phyloP scores from a whole-genome alignment of 2,888 invertebrate species.

The Drosophila mayaguana region DNA sequence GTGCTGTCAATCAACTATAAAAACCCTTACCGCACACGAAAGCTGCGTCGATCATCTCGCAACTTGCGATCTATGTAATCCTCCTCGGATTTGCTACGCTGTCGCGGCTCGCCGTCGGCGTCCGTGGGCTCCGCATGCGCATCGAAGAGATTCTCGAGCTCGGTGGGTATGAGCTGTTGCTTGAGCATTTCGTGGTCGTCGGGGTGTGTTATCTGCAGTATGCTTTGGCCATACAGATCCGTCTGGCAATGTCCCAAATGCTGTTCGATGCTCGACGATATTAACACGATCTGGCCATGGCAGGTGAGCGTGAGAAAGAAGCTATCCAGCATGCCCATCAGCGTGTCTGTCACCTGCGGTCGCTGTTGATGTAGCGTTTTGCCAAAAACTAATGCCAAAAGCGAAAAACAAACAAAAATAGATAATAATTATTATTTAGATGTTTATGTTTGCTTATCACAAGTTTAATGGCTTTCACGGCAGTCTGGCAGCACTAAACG shows the following conservation, averaged over 20 bases:
- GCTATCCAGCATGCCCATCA: slow-evolving; percentile 90
- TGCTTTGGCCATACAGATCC: slow-evolving; percentile 92
- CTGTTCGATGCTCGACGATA: slow-evolving; percentile 93
- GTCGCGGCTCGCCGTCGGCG: slow-evolving; percentile 86
- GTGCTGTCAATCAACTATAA: no score
- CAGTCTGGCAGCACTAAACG: neutral
- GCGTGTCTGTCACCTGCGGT: slow-evolving; percentile 87
- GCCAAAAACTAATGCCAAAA: slow-evolving; percentile 86
- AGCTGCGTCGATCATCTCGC: slow-evolving; percentile 86
- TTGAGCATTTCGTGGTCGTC: slow-evolving; percentile 91
- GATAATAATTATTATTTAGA: neutral
- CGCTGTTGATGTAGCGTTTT: slow-evolving; percentile 86
- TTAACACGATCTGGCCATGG: slow-evolving; percentile 93
- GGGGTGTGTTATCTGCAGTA: slow-evolving; percentile 93
- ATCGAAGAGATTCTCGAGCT: slow-evolving; percentile 84
- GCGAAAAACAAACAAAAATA: slow-evolving; percentile 15
- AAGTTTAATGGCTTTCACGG: neutral
- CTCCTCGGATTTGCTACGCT: slow-evolving; percentile 85
- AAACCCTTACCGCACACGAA: slow-evolving; percentile 86
- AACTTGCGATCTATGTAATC: slow-evolving; percentile 83
- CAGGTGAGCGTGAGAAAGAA: slow-evolving; percentile 93
- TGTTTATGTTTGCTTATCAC: neutral
- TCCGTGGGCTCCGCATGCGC: slow-evolving; percentile 85
- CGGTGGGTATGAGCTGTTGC: slow-evolving; percentile 87
- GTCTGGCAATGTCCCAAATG: slow-evolving; percentile 94